Percentiles rank a stretch among this genome's conserved stretches.
Conservation (phyloP, 2,888 invertebrate genomes). For the Watsonalla binaria region DNA sequence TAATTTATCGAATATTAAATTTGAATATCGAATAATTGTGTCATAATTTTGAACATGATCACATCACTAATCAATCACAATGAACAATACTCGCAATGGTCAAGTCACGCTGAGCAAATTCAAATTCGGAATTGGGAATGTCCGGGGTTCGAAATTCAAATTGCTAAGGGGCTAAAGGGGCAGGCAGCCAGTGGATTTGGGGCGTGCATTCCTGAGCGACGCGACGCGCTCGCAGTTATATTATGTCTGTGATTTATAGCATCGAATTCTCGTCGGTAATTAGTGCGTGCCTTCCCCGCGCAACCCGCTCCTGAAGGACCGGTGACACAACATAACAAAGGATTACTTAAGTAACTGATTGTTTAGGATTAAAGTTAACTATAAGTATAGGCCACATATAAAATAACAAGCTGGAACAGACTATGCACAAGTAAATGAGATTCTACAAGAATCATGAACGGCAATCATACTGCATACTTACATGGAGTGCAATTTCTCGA, state of each 20-base stretch:
- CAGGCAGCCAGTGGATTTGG: constrained; percentile 51
- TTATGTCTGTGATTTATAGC: constrained; percentile 77
- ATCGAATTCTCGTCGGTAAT: constrained; percentile 76
- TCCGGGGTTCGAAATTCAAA: constrained; percentile 45
- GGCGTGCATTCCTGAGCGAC: constrained; percentile 64
- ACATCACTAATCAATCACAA: no score
- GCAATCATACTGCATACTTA: no score
- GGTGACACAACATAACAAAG: constrained; percentile 8
- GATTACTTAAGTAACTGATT: no score
- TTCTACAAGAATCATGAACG: no score
- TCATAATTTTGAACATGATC: no score
- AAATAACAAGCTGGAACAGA: no score
- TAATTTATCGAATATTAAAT: no score
- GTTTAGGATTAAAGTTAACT: no score
- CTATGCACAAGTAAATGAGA: no score
- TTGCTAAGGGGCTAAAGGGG: constrained; percentile 28
- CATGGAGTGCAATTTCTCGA: no score
- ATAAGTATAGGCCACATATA: no score
- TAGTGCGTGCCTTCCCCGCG: constrained; percentile 69
- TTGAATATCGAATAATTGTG: no score
- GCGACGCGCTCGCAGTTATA: constrained; percentile 65
- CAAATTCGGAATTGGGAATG: not conserved
- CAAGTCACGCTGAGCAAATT: not conserved
- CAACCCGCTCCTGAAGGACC: constrained; percentile 19
- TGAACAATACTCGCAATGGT: not conserved